Evolutionary conservation across 2,797 vertebrate species (phyloP), one percentile per base, ranked within the genome.

Genomic region (Xiphophorus birchmanni): DNA sequence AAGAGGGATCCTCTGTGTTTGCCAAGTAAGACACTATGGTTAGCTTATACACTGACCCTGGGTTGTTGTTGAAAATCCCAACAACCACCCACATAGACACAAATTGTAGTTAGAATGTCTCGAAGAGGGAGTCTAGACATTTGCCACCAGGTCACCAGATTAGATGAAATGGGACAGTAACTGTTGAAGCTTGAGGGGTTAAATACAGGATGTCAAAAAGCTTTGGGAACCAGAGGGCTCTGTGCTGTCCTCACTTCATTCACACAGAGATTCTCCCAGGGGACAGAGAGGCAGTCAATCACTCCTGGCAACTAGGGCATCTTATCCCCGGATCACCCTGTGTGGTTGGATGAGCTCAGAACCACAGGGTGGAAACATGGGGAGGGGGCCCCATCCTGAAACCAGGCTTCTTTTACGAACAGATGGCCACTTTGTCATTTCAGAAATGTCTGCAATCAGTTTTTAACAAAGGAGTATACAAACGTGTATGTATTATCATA

Each of bases 301-400:
- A 90, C 84, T 91, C 88, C 77, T 84, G 87, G 89, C 92, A 94
- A 94, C 91, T 87, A 85, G 87, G 91, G 90, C 92, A 92, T 90
- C 90, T 93, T 94, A 86, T 91, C 91, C 93, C 90, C 82, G 9
- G 76, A 84, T 94, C 86, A 93, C 88, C 91, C 89, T 82, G 65
- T 29, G 77, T 12, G 75, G 73, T 83, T 89, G 88, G 85, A 90
- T 69, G 18, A 88, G 89, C 83, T 91, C 63, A 81, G 82, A 74
- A 86, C 88, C 83, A 84, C 78, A 87, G 80, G 73, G 80, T 74
- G 58, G 82, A 89, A 78, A 85, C 50, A 73, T 3, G 40, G 85
- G 87, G 88, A 89, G 89, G 88, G 87, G 83, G 50, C 88, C 87
- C 80, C 87, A 83, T 92, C 89, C 87, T 91, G 72, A 77, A 23